phyloP scores from a whole-genome alignment of 2,797 vertebrate species.

The Perodicticus potto region DNA sequence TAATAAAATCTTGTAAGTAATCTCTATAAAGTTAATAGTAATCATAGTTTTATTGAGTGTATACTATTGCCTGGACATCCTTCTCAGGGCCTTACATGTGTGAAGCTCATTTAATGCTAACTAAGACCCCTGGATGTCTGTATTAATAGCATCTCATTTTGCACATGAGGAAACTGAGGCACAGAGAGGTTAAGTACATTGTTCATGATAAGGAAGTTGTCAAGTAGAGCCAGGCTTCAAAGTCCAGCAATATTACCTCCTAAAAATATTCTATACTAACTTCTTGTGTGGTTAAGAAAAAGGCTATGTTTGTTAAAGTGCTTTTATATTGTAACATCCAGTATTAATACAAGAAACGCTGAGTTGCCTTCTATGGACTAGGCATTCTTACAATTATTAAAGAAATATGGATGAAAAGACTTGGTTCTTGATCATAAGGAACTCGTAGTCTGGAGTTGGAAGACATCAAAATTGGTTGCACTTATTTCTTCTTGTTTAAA shows the following conservation, averaged over 20 bases:
- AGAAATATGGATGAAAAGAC: not conserved
- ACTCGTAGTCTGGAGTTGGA: not conserved
- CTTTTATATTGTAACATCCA: not conserved
- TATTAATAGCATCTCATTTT: not conserved
- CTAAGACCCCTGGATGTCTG: not conserved
- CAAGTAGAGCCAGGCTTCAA: not conserved
- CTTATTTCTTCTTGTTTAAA: conserved; percentile 34
- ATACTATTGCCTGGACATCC: not conserved
- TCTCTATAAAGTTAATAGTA: not conserved
- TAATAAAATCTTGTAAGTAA: not conserved
- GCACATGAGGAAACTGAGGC: not conserved
- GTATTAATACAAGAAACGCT: not conserved
- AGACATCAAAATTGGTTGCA: not conserved
- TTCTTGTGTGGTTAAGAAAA: not conserved
- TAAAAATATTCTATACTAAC: not conserved
- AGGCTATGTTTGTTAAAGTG: not conserved
- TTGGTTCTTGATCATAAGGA: not conserved
- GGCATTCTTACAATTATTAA: not conserved
- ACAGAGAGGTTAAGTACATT: not conserved
- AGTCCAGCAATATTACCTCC: not conserved
- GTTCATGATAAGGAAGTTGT: not conserved
- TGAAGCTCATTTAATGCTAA: not conserved
- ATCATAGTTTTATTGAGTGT: not conserved
- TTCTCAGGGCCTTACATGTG: not conserved
- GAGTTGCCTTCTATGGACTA: not conserved